A percentile compares a stretch with the other conserved stretches of the same genome.
phyloP scores from a whole-genome alignment of 2,113 vertebrate species.

The Malurus elegans region DNA sequence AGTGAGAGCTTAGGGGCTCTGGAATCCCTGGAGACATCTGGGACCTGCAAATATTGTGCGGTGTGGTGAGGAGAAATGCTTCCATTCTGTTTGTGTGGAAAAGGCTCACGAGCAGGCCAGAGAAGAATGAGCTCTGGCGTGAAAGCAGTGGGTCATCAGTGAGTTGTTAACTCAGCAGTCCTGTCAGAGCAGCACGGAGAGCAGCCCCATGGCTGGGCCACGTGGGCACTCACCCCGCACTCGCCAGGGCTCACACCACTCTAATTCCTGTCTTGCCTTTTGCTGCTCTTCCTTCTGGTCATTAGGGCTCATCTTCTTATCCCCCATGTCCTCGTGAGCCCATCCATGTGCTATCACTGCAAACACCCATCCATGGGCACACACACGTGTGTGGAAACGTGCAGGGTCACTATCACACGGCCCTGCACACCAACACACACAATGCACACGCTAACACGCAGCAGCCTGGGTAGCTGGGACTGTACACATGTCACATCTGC shows the following conservation, averaged over 20 bases:
- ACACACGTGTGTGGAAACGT: not conserved
- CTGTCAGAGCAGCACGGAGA: not conserved
- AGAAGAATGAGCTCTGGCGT: not conserved
- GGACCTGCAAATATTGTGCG: not conserved
- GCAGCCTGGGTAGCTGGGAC: not conserved
- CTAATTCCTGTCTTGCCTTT: not conserved
- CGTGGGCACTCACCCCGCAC: not conserved
- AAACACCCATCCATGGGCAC: not conserved
- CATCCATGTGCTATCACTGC: not conserved
- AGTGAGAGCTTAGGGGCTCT: not conserved
- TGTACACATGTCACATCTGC: accelerated
- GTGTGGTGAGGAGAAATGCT: not conserved
- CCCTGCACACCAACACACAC: not conserved
- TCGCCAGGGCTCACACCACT: not conserved
- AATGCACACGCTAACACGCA: accelerated
- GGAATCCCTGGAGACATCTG: not conserved
- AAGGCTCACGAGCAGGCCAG: not conserved
- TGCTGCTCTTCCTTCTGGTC: not conserved
- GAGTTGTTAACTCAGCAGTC: not conserved
- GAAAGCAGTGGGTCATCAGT: not conserved
- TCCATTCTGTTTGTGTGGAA: not conserved
- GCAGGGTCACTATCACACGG: not conserved
- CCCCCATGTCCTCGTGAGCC: not conserved
- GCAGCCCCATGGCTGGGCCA: not conserved
- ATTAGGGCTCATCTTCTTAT: conserved; percentile 19